Evolutionary conservation across 2,113 vertebrate species (phyloP).

Genomic region (Lates calcarifer): DNA sequence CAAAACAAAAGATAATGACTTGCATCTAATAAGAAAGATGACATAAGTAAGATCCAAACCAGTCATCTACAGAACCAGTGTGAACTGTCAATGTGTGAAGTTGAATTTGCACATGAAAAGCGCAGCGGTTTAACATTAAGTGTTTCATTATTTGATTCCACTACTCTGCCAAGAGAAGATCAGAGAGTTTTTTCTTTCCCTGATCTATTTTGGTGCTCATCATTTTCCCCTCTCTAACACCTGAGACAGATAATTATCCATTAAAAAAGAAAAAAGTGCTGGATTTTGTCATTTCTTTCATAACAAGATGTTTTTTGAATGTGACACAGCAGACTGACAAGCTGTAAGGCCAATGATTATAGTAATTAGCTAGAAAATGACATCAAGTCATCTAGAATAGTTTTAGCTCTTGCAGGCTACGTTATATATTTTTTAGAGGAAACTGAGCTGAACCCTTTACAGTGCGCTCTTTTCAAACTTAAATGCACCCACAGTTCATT

Average conservation of each 20-base stretch:
- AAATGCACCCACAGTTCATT: constrained; percentile 50
- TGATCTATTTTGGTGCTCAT: constrained; percentile 85
- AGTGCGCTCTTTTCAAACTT: constrained; percentile 35
- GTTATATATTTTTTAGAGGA: constrained; percentile 39
- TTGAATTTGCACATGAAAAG: constrained; percentile 84
- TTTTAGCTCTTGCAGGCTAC: neutral
- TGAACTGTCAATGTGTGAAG: constrained; percentile 81
- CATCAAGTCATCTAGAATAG: constrained; percentile 39
- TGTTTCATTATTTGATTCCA: constrained; percentile 80
- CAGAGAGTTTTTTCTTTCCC: constrained; percentile 73
- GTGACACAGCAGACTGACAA: constrained; percentile 60
- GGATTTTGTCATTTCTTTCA: constrained; percentile 68
- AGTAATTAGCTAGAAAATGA: constrained; percentile 55
- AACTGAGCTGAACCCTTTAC: constrained; percentile 22
- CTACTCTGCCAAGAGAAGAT: constrained; percentile 77
- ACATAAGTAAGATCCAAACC: constrained; percentile 65
- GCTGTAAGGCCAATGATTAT: constrained; percentile 51
- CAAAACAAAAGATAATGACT: constrained; percentile 77
- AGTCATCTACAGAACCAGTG: constrained; percentile 61
- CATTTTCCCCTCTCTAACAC: constrained; percentile 73
- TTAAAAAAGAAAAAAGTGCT: constrained; percentile 66
- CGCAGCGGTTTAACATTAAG: constrained; percentile 76
- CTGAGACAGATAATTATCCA: constrained; percentile 84
- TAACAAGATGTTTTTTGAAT: constrained; percentile 62
- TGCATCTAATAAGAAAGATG: constrained; percentile 65